Evolutionary conservation across 2,888 invertebrate genomes (phyloP), one percentile per base, ranked within the genome.

Genomic region (Anoplius nigerrimus): DNA sequence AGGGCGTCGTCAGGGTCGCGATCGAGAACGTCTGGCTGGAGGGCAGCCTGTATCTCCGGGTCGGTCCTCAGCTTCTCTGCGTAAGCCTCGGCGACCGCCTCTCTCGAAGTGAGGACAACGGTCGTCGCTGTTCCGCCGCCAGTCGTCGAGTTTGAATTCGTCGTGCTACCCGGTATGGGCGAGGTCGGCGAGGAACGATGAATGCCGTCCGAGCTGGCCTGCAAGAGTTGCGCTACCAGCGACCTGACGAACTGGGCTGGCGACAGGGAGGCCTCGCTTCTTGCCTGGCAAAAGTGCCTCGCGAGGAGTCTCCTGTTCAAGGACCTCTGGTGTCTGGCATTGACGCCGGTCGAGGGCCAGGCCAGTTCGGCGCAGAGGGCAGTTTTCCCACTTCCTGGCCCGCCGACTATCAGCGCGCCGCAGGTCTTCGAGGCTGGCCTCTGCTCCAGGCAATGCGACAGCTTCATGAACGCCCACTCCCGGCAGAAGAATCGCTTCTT

Each of bases 401-500:
- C 97, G 75, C 96, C 97, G 69, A 98, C 90, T 62, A 98, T 93
- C 54, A 98, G 91, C 0, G 97, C 95, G 0, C 98, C 98, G 81
- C 96, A 95, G 0, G 95, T 94, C 88, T 97, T 95, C 75, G 94
- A 94, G 16, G 93, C 92, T 0, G 95, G 94, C 69, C 97, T 90
- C 89, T 97, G 96, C 85, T 98, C 98, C 80, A 98, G 88, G 79
- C 97, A 97, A 82, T 98, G 95, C 0, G 95, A 94, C 43, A 98
- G 92, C 90, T 98, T 98, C 89, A 96, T 95, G 83, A 98, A 96
- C 5, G 96, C 97, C 98, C 98, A 98, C 89, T 98, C 98, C 8
- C 98, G 92, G 86, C 97, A 96, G 90, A 94, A 96, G 90, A 97
- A 97, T 66, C 93, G 91, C 78, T 95, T 92, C 86, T 93, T 92